These are phyloP conservation scores for Clangula hyemalis DNA, from an alignment of 2,797 vertebrate genomes.

Conservation along the genomic window DNA sequence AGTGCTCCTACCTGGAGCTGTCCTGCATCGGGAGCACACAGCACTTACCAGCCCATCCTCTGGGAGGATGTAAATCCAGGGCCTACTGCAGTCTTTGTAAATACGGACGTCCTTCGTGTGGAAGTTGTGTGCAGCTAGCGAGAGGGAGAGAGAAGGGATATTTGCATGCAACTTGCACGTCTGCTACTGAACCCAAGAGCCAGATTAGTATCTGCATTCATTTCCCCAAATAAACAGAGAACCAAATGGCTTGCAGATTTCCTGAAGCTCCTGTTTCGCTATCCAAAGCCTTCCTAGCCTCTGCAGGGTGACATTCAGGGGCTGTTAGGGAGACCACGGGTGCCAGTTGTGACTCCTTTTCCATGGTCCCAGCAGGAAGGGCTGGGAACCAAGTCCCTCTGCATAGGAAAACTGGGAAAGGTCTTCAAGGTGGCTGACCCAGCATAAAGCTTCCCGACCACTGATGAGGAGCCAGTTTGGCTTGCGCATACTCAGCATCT, in stretches of 20 bases:
- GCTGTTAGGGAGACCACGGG: neutral
- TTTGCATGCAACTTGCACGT: slow-evolving; percentile 59
- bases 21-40: neutral
- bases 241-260: slow-evolving; percentile 49
- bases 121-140: neutral
- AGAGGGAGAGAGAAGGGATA: neutral
- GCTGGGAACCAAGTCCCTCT: neutral
- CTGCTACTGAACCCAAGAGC: slow-evolving; percentile 32
- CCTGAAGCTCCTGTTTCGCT: neutral
- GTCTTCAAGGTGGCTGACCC: neutral
- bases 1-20: neutral
- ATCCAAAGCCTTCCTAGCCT: neutral
- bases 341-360: neutral
- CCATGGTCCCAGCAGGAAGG: neutral
- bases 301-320: neutral
- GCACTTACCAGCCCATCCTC: neutral
- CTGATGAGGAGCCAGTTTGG: neutral
- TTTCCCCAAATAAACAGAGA: slow-evolving; percentile 48
- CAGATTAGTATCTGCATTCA: slow-evolving; percentile 58
- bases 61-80: slow-evolving; percentile 18
- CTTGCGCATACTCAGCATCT: neutral
- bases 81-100: slow-evolving; percentile 1
- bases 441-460: neutral
- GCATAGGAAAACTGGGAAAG: neutral
- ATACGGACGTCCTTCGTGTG: slow-evolving; percentile 28